phyloP scores from a whole-genome alignment of 2,797 vertebrate genomes.

The Spatula clypeata region DNA sequence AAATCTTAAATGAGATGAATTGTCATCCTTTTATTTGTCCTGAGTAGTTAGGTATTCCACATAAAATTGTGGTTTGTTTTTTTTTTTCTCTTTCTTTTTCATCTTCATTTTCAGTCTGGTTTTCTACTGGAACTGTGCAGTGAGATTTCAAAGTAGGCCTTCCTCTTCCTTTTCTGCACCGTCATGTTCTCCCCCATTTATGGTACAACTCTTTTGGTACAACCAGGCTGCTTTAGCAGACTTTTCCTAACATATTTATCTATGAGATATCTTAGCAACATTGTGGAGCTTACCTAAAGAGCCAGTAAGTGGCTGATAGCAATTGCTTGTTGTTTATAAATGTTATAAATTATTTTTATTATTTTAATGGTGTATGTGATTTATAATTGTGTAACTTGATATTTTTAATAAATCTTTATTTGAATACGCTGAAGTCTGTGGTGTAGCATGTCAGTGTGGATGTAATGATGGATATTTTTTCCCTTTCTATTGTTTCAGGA shows the following conservation, averaged over 20 bases:
- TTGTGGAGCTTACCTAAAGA: not conserved
- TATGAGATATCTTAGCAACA: not conserved
- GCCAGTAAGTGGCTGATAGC: not conserved
- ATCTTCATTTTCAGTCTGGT: not conserved
- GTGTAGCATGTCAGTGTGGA: not conserved
- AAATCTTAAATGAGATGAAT: not conserved
- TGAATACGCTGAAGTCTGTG: not conserved
- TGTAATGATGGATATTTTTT: not conserved
- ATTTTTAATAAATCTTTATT: not conserved
- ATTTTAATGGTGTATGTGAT: not conserved
- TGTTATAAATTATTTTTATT: not conserved
- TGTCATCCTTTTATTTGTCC: not conserved
- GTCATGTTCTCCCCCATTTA: not conserved
- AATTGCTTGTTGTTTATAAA: not conserved
- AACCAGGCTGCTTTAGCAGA: not conserved
- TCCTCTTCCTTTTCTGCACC: not conserved
- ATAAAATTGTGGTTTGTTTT: not conserved
- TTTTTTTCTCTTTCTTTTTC: not conserved
- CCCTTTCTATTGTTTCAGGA: conserved; percentile 79
- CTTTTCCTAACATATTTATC: not conserved
- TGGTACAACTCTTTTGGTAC: not conserved
- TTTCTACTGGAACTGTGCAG: not conserved
- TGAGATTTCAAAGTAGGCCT: not conserved
- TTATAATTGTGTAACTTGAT: not conserved
- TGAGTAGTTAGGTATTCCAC: not conserved